A percentile compares a stretch with the other conserved stretches of the same genome.
Evolutionary conservation across 2,888 invertebrate species (phyloP).

Genomic region (Pomacea canaliculata): DNA sequence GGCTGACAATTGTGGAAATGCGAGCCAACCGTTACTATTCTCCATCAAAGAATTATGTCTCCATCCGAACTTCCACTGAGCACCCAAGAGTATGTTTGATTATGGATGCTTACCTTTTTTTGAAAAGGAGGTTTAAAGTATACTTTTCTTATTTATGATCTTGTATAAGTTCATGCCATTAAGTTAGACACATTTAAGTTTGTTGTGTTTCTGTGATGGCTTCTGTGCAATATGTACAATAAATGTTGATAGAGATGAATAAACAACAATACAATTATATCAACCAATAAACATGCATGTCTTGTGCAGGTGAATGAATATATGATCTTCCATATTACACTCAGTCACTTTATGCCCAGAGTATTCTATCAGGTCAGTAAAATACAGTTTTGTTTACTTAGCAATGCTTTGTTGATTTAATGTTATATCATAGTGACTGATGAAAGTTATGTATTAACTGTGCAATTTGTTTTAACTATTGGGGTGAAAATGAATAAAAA

Average conservation of each 20-base stretch:
- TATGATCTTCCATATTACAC: slow-evolving; percentile 92
- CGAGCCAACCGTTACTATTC: slow-evolving; percentile 77
- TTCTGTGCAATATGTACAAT: too few species aligned
- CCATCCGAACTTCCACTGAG: slow-evolving; percentile 86
- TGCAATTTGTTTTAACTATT: too few species aligned
- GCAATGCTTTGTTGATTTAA: too few species aligned
- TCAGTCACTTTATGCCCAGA: slow-evolving; percentile 88
- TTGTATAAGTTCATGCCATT: too few species aligned
- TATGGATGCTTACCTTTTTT: not conserved
- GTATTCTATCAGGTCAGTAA: slow-evolving; percentile 83
- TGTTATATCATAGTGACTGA: too few species aligned
- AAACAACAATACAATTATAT: too few species aligned
- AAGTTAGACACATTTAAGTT: too few species aligned
- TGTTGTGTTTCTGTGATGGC: too few species aligned
- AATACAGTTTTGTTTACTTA: not conserved
- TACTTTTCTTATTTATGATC: not conserved
- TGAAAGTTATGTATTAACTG: too few species aligned
- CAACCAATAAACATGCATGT: not conserved
- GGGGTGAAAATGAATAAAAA: too few species aligned
- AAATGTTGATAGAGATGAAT: too few species aligned
- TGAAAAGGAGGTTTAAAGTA: not conserved
- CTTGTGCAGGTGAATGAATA: slow-evolving; percentile 86
- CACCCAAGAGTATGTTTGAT: slow-evolving; percentile 71
- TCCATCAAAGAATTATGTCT: slow-evolving; percentile 84
- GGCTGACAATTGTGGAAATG: slow-evolving; percentile 40